Evolutionary conservation across 2,797 vertebrate species (phyloP).

Genomic region (Lithobates pipiens): DNA sequence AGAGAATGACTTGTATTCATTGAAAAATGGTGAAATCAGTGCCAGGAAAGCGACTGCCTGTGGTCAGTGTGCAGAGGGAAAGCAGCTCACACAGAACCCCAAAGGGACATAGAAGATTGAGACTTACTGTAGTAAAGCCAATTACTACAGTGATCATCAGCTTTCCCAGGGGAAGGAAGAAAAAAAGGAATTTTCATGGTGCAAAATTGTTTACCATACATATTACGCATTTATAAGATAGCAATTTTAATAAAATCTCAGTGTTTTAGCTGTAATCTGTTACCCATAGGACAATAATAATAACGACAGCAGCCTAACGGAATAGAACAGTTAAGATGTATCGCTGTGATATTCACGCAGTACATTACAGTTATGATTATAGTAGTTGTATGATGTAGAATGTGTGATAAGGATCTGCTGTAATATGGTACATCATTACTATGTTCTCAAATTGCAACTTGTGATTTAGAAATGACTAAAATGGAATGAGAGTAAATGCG

Average conservation of each 20-base stretch:
- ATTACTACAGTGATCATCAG: too few species aligned
- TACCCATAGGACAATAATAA: not conserved
- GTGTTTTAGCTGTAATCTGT: not conserved
- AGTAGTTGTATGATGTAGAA: not conserved
- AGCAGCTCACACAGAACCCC: too few species aligned
- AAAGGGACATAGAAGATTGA: too few species aligned
- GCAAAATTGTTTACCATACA: not conserved
- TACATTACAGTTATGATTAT: not conserved
- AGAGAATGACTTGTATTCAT: too few species aligned
- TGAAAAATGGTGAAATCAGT: too few species aligned
- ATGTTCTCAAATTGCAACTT: slow-evolving; percentile 1
- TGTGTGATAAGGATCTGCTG: not conserved
- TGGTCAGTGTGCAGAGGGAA: too few species aligned
- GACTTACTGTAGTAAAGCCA: too few species aligned
- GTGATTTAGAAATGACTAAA: slow-evolving; percentile 8
- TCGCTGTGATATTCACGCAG: not conserved
- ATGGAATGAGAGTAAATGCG: not conserved
- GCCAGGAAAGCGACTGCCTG: too few species aligned
- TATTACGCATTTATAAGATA: not conserved
- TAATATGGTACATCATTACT: not conserved
- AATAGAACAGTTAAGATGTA: not conserved
- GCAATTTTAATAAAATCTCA: not conserved
- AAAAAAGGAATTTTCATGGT: too few species aligned
- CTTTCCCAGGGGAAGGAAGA: too few species aligned
- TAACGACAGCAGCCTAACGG: not conserved